Conservation (phyloP, 1,140 invertebrate genomes). For the Drosophila ercepeae region DNA sequence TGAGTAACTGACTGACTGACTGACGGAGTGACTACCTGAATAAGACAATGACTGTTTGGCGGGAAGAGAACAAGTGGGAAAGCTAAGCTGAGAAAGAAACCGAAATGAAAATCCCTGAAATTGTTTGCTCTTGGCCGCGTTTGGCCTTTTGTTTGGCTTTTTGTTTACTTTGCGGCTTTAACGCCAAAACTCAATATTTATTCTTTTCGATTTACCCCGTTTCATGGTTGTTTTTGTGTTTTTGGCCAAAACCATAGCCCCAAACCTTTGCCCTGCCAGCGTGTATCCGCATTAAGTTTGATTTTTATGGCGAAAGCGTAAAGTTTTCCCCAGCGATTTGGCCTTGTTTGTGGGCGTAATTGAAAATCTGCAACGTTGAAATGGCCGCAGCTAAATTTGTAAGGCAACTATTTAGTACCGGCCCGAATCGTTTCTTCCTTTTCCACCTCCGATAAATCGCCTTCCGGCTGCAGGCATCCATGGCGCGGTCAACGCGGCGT, state of each 20-base stretch:
- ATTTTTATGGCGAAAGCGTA: slow-evolving; percentile 73
- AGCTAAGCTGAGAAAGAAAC: slow-evolving; percentile 35
- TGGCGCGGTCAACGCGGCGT: slow-evolving; percentile 52
- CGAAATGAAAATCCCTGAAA: slow-evolving; percentile 54
- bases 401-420: slow-evolving; percentile 73
- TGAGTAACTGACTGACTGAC: slow-evolving; percentile 31
- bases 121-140: slow-evolving; percentile 56
- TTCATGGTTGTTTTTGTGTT: neutral
- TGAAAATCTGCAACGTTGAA: slow-evolving; percentile 59
- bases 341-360: slow-evolving; percentile 65
- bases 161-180: slow-evolving; percentile 64
- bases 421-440: slow-evolving; percentile 3
- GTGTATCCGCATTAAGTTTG: slow-evolving; percentile 65
- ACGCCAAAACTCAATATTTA: slow-evolving; percentile 78
- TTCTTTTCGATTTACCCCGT: slow-evolving; percentile 64
- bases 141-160: slow-evolving; percentile 53
- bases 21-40: slow-evolving; percentile 21
- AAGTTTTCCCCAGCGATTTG: slow-evolving; percentile 18
- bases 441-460: slow-evolving; percentile 51
- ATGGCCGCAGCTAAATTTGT: slow-evolving; percentile 67
- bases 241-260: neutral
- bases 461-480: slow-evolving; percentile 20
- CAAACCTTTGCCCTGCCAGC: slow-evolving; percentile 5
- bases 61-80: slow-evolving; percentile 51
- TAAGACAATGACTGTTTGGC: slow-evolving; percentile 37